Evolutionary conservation across 2,888 invertebrate genomes (phyloP), one percentile per base, ranked within the genome.

Genomic region (Glyphotaelius pellucidus): DNA sequence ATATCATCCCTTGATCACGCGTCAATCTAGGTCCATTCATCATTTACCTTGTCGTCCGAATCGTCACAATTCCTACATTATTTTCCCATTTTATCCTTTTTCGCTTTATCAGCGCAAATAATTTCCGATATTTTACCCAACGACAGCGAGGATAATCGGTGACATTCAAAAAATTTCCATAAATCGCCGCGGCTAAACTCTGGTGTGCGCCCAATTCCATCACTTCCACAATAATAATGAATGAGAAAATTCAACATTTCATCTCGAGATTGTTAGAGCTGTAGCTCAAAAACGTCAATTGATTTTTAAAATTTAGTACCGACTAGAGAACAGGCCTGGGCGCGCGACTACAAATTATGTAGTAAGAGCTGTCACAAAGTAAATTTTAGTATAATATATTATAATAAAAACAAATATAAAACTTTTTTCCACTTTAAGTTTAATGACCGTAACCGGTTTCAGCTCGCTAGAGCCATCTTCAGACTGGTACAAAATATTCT

Each of bases 11-110:
- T 30, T 86, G 38, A 86, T 86, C 86, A 25, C 42, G 4, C 25
- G 42, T 86, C 47, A 47, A 42, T 86, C 47, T 47, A 42, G 47
- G 47, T 86, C 86, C 47, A 86, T 86, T 86, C 86, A 86, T 86
- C 86, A 86, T 86, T 25, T 35, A n/a, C 14, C 86, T 35, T 86
- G 86, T 86, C 86, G 47, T 42, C 47, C 47, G 47, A 86, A 42
- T 86, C 15, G 38, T 30, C 86, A 42, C 67, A 67, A 67, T 67
- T 67, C 25, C 67, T 9, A 67, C 67, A 67, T 67, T 67, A 86
- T 47, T 86, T 15, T 86, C 30, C n/a, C 38, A 38, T 86, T 86
- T 30, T 86, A 30, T 86, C 42, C 47, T 86, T 86, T 85, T 47
- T 25, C 7, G 86, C 30, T 86, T 86, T 42, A 42, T 86, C 47